Evolutionary conservation across 1,140 invertebrate genomes (phyloP).

Genomic region (Lanistes nyassanus): DNA sequence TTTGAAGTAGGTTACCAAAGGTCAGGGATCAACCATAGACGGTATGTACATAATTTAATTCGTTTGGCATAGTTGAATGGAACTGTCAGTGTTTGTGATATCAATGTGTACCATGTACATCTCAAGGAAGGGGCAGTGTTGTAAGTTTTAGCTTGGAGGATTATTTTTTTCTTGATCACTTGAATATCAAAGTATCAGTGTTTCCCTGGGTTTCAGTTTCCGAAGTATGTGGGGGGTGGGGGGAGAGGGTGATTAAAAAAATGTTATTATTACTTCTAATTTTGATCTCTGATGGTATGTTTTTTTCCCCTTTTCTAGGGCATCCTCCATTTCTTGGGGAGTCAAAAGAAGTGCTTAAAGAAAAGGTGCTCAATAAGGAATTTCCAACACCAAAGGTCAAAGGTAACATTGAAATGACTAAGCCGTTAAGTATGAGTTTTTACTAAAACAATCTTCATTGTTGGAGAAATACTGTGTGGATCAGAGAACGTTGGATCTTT

Average conservation of each 20-base stretch:
- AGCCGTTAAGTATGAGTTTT: no score
- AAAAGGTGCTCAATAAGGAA: slow-evolving; percentile 63
- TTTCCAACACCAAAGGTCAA: slow-evolving; percentile 64
- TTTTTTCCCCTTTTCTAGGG: slow-evolving; percentile 48
- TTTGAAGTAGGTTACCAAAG: no score
- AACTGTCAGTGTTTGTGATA: neutral
- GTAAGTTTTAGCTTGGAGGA: neutral
- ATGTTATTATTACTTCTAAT: neutral
- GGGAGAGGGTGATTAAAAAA: neutral
- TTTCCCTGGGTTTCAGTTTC: no score
- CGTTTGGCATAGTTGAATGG: no score
- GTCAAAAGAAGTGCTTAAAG: slow-evolving; percentile 54
- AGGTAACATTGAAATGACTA: slow-evolving; percentile 42
- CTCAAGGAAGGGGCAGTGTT: neutral
- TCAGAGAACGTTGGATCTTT: no score
- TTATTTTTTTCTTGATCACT: neutral
- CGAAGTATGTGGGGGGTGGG: no score
- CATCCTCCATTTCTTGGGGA: slow-evolving; percentile 65
- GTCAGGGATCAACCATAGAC: no score
- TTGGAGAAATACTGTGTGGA: no score
- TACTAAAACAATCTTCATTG: no score
- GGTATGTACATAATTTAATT: no score
- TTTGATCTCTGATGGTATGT: neutral
- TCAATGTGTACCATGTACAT: neutral
- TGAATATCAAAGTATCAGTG: neutral